Base-by-base conservation (phyloP, 1,140 invertebrate genomes). In the fruit fly (Drosophila melanogaster) region DNA sequence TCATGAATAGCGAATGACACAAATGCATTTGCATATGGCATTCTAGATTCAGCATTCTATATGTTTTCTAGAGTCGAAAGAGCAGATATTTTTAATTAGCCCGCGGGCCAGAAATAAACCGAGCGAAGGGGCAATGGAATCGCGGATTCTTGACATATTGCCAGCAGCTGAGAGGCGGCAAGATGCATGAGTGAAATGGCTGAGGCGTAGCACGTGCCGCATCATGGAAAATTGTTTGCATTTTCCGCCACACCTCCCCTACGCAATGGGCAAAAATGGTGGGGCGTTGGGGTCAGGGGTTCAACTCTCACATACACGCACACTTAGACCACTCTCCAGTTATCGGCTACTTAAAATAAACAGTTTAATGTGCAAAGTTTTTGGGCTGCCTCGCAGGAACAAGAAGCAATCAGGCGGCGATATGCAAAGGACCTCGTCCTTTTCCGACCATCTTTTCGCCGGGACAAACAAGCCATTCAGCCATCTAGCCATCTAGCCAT, bases 361-460 rank as follows among this genome's bases (percentile, higher is more conserved):
- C 84, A 89, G 81, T 89, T 89, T 89, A 84, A 89, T 89, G 84
- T 89, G 73, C 44, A 89, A 89, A 89, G 60, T 89, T 89, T 89
- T 53, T 19, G 66, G 44, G 44, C 38, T 70, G 46, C 37, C 57
- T 72, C 14, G 49, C 38, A 54, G 37, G 57, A 77, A 71, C 74
- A 77, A 77, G 54, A 67, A 77, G 54, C 65, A 15, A 71, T 79
- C 69, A 67, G 64, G 46, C 61, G 64, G 51, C 60, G 44, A 51
- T 56, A 55, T 49, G 53, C 12, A 15, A 35, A 30, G 24, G 22
- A 15, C 24, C 40, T 44, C 41, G 22, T 15, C 17, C 46, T 37
- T 8, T 24, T 33, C 7, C 55, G 15, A 70, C 30, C 44, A 53
- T 30, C 57, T 38, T 56, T 41, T 58, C 54, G 61, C 26, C 40